Evolutionary conservation across 1,140 invertebrate species (phyloP).

Genomic region (Panulirus ornatus): DNA sequence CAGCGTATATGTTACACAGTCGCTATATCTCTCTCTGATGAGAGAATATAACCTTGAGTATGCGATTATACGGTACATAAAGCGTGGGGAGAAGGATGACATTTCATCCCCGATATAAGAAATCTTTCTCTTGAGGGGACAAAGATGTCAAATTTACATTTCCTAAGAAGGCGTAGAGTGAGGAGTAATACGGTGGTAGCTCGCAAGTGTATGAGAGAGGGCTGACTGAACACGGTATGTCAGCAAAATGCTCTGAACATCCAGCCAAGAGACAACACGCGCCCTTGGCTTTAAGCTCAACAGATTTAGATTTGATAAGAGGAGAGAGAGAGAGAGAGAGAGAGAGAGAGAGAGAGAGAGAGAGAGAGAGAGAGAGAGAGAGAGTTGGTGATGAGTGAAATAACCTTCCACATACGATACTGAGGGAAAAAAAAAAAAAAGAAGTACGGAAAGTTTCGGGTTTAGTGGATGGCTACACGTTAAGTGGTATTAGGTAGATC

Average conservation of each 20-base stretch:
- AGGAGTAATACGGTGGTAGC: neutral
- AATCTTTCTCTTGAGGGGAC: no score
- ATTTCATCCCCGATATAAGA: no score
- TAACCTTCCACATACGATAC: no score
- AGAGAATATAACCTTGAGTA: no score
- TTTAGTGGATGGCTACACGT: neutral
- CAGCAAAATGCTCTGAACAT: neutral
- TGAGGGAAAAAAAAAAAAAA: neutral
- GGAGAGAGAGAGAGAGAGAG: neutral
- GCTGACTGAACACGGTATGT: neutral
- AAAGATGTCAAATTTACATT: neutral
- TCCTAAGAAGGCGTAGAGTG: neutral
- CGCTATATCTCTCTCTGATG: no score
- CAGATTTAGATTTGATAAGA: no score
- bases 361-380: neutral
- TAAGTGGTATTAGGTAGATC: no score
- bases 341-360: neutral
- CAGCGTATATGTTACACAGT: no score
- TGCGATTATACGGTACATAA: no score
- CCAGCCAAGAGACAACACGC: no score
- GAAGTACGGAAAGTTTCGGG: neutral
- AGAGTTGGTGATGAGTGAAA: neutral
- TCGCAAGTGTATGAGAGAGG: neutral
- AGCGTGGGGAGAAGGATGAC: no score
- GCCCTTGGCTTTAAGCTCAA: no score